Base-by-base conservation (phyloP, 2,888 invertebrate genomes). In the Drosophila buzzatii region DNA sequence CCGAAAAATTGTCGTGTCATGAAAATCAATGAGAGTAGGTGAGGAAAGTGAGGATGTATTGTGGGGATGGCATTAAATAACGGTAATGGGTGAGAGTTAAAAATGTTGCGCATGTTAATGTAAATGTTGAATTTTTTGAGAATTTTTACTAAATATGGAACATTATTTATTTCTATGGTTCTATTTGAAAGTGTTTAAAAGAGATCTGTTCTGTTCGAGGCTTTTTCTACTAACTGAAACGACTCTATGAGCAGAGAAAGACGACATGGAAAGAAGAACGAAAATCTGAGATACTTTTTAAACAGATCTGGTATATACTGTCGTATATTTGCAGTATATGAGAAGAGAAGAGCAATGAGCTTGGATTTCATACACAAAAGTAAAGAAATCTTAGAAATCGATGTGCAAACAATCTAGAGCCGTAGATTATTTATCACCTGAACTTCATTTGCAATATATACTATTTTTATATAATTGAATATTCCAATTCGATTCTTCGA, bases 21-120 rank as follows among this genome's bases (percentile, higher is more conserved):
- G 42, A 67, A 51, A 47, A 60, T 20, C 23, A 59, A 62, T 57
- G 74, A 41, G 66, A 23, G 53, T 9, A 59, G 14, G 59, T 59
- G 27, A 23, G 57, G 16, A 44, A 33, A n/a, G 65, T 39, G 53
- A 58, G 53, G 35, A 42, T 8, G 35, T 27, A 42, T 16, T 67
- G 20, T 42, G 27, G 39, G 62, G 44, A 35, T 42, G 52, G 37
- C 31, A 35, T 23, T 3, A 35, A 42, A 52, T 51, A 76, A 69
- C 31, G 63, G 44, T 74, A 57, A 63, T 44, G 23, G 68, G 64
- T 77, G 81, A 70, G 55, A 81, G 55, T 71, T 67, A 23, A 64
- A 57, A 70, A 80, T 71, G 66, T 63, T 39, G 80, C 61, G 71
- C 71, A 61, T 70, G 53, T 14, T 39, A 55, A 35, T 51, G 49